Conservation (phyloP, 2,888 invertebrate genomes). For the Fissipunctia ypsillon region DNA sequence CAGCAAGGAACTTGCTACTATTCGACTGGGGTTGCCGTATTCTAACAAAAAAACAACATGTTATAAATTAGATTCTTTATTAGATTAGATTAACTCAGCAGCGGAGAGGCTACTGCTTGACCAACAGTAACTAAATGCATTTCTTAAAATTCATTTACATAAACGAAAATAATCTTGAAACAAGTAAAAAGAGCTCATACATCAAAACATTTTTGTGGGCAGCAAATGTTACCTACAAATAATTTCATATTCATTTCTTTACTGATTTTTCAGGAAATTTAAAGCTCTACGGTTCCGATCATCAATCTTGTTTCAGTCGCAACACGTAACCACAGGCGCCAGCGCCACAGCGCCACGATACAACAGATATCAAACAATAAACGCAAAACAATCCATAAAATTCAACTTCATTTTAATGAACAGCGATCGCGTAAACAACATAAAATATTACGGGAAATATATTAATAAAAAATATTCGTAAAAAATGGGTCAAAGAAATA, state of each 20-base stretch:
- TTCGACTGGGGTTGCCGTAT: neutral
- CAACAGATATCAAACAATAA: slow-evolving; percentile 58
- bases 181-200: slow-evolving; percentile 17
- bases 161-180: slow-evolving; percentile 11
- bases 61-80: neutral
- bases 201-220: slow-evolving; percentile 21
- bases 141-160: neutral
- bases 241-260: slow-evolving; percentile 40
- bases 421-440: slow-evolving; percentile 63
- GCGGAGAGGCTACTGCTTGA: neutral
- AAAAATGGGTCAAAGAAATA: slow-evolving; percentile 69
- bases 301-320: slow-evolving; percentile 52
- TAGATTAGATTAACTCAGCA: neutral
- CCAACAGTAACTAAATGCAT: neutral
- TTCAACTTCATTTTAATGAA: slow-evolving; percentile 58
- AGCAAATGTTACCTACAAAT: slow-evolving; percentile 17
- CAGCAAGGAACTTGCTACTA: too few species aligned
- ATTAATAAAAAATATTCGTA: slow-evolving; percentile 60
- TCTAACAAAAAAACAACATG: neutral
- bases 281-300: slow-evolving; percentile 32
- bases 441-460: slow-evolving; percentile 67
- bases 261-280: slow-evolving; percentile 29
- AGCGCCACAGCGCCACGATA: slow-evolving; percentile 12
- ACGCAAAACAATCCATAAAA: slow-evolving; percentile 60
- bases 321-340: slow-evolving; percentile 53